Base-by-base conservation (phyloP, 1,140 invertebrate genomes). In the Reticulitermes speratus region DNA sequence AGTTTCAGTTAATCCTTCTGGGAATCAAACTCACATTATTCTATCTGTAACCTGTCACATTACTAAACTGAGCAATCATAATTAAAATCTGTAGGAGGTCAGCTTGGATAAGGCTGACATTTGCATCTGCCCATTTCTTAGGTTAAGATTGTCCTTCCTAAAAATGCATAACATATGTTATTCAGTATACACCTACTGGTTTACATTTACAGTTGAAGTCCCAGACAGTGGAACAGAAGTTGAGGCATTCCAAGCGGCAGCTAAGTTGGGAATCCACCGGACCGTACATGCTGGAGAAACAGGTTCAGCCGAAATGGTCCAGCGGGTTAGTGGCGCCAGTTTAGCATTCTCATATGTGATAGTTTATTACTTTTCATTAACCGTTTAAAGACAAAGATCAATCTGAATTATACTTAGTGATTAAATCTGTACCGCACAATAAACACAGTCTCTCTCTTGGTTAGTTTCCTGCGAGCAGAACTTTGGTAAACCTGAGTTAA, bases 201-300 rank as follows among this genome's bases (percentile, higher is more conserved):
- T 59, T 59, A 59, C 55, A 75, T 81, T 87, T 87, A 14, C 86
- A 89, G 89, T 87, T 55, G 88, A 87, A 84, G 87, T 87, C 21
- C 88, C 88, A 86, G 75, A 88, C 7, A 88, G 85, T 25, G 81
- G 85, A 12, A 87, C 90, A 86, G 89, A 91, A 88, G 85, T 90
- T 82, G 83, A 87, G 25, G 86, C 90, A 84, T 91, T 91, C 87
- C 87, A 91, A 48, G 88, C 90, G 87, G 93, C 93, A 12, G 88
- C 87, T 59, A 88, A 89, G 84, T 87, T 89, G 55, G 92, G 93
- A 48, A 91, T 94, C 75, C 91, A 91, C 87, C 90, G 93, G 52
- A 94, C 94, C 7, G 91, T 92, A 30, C 94, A 95, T 89, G 93
- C 94, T n/a, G 94, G 93, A 19, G 94, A 95, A 89, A 91, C 89